Evolutionary conservation across 2,797 vertebrate species (phyloP), one percentile per base, ranked within the genome.

Genomic region (Coreius guichenoti): DNA sequence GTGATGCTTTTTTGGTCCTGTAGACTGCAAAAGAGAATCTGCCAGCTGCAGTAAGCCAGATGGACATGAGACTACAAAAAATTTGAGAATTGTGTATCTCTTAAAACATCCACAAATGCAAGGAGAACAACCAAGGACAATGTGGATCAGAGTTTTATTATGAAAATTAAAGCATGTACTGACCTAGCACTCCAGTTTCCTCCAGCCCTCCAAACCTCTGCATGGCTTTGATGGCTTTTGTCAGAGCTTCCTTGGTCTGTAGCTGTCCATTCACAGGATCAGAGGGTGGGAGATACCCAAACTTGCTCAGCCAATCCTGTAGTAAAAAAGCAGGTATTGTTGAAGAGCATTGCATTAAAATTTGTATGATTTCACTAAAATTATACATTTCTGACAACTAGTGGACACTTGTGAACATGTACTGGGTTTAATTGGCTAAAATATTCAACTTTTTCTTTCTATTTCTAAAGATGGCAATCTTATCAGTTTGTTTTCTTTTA

Each of bases 221-320:
- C 98, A 99, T 99, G 93, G 97, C 96, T 79, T 95, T 94, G 88
- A 99, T 97, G 90, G 98, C 98, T 86, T 94, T 96, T 89, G 96
- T 95, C 87, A 99, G 92, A 19, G 97, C 96, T 92, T 99, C 98
- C 89, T 96, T 97, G 0, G 96, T 98, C 94, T 97, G 98, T 51
- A 97, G 95, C 86, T 95, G 97, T 51, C 97, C 97, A 0, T 96
- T 96, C 23, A 95, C 90, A 0, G 97, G 96, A 88, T 98, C 97
- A 0, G 96, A 93, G 0, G 97, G 96, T 0, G 97, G 97, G 88
- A 99, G 96, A 90, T 99, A 99, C 47, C 98, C 98, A 47, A 99
- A 99, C 88, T 94, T 97, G 67, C 94, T 98, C 92, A 99, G 94
- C 98, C 98, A 99, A 91, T 98, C 98, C 98, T 99, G 92, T 36